Percentiles rank a stretch among this genome's conserved stretches.
Evolutionary conservation across 2,797 vertebrate species (phyloP).

Genomic region (Chiroxiphia lanceolata): DNA sequence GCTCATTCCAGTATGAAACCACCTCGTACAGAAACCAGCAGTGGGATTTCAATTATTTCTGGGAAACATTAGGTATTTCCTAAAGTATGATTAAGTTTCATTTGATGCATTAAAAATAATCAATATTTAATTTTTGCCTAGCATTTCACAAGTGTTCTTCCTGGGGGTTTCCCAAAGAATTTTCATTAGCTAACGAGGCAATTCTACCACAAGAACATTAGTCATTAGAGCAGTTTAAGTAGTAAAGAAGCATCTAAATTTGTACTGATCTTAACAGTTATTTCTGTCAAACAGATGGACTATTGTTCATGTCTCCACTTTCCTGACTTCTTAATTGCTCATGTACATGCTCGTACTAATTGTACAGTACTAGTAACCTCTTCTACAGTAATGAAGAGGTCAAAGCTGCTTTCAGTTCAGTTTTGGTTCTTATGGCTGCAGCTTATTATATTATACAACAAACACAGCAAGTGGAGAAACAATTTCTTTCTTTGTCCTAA

Average conservation of each 20-base stretch:
- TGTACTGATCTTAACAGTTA: conserved; percentile 53
- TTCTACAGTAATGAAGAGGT: conserved; percentile 46
- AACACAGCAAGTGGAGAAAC: background rate
- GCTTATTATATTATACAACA: background rate
- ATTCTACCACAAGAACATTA: conserved; percentile 37
- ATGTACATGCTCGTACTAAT: conserved; percentile 60
- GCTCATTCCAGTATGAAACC: conserved; percentile 29
- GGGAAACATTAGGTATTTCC: conserved; percentile 20
- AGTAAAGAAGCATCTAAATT: conserved; percentile 47
- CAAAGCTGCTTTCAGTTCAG: conserved; percentile 10
- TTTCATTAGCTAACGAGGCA: conserved; percentile 56
- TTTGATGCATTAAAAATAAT: conserved; percentile 55
- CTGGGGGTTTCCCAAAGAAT: conserved; percentile 64
- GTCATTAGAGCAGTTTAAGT: conserved; percentile 53
- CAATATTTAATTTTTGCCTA: conserved; percentile 59
- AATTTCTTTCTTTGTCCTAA: background rate
- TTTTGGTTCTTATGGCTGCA: conserved; percentile 15
- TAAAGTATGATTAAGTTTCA: conserved; percentile 48
- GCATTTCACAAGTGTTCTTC: conserved; percentile 31
- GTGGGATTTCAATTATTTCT: conserved; percentile 46
- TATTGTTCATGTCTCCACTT: conserved; percentile 60
- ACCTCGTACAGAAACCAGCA: conserved; percentile 34
- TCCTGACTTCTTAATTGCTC: conserved; percentile 72
- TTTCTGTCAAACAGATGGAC: conserved; percentile 71
- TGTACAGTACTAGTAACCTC: conserved; percentile 62